Conservation (phyloP, 2,797 vertebrate genomes). For the Chiloscyllium punctatum region DNA sequence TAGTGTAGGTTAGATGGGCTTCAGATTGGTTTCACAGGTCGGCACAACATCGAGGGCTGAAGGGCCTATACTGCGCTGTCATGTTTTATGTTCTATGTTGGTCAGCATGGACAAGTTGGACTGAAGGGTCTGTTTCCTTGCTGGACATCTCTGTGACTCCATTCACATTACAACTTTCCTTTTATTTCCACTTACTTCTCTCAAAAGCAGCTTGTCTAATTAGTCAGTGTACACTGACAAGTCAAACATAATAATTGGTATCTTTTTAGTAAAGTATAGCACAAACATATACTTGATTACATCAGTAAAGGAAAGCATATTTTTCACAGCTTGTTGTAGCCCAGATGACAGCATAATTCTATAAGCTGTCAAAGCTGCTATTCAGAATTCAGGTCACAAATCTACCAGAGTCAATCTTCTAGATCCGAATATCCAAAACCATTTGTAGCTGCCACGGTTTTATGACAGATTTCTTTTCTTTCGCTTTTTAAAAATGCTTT, state of each 20-base stretch:
- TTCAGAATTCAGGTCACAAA: conserved; percentile 35
- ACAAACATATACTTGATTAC: conserved; percentile 24
- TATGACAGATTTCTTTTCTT: background rate
- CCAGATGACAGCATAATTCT: background rate
- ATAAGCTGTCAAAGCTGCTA: conserved; percentile 6
- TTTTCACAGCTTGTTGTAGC: background rate
- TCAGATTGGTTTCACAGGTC: too few species aligned
- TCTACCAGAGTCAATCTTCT: background rate
- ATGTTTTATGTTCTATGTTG: too few species aligned
- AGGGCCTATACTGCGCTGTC: too few species aligned
- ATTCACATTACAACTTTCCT: background rate
- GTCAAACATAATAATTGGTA: background rate
- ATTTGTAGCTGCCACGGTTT: background rate
- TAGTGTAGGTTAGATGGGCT: too few species aligned
- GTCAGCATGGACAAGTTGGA: too few species aligned
- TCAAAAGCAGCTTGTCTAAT: background rate
- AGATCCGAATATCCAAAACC: background rate
- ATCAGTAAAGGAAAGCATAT: conserved; percentile 1
- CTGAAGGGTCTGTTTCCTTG: too few species aligned
- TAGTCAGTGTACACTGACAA: background rate
- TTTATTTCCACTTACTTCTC: background rate
- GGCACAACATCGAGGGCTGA: too few species aligned
- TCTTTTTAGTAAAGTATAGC: background rate
- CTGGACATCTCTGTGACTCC: too few species aligned
- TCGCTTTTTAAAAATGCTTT: background rate